Evolutionary conservation across 2,888 invertebrate genomes (phyloP).

Genomic region (Crossocerus cetratus): DNA sequence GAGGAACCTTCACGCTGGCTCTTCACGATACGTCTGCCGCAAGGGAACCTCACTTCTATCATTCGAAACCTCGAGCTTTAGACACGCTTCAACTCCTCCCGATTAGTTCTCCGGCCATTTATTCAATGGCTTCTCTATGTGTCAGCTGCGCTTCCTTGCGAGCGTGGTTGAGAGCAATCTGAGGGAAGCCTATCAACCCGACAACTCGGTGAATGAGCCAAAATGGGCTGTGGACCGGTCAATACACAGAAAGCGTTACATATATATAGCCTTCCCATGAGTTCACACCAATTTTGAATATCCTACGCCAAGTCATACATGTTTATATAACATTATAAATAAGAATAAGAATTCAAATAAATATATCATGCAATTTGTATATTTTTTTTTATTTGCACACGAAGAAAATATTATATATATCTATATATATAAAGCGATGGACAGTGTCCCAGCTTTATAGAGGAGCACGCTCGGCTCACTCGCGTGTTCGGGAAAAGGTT

Average conservation of each 20-base stretch:
- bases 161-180: slow-evolving; percentile 65
- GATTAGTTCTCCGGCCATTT: slow-evolving; percentile 50
- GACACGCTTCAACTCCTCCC: slow-evolving; percentile 7
- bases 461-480: too few species aligned
- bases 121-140: slow-evolving; percentile 65
- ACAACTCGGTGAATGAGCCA: slow-evolving; percentile 15
- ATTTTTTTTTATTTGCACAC: too few species aligned
- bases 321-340: too few species aligned
- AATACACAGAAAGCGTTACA: slow-evolving; percentile 42
- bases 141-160: slow-evolving; percentile 44
- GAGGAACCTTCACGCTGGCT: slow-evolving; percentile 1
- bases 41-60: slow-evolving; percentile 12
- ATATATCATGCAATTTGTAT: too few species aligned
- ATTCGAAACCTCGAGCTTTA: slow-evolving; percentile 29
- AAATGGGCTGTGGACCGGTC: slow-evolving; percentile 40
- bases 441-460: too few species aligned
- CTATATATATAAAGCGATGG: too few species aligned
- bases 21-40: slow-evolving; percentile 18
- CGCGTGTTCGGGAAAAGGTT: too few species aligned
- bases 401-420: too few species aligned
- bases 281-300: not conserved
- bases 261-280: not conserved
- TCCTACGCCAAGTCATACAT: too few species aligned
- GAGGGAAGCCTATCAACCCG: slow-evolving; percentile 30
- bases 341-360: too few species aligned